phyloP scores from a whole-genome alignment of 1,140 invertebrate genomes.

The Paraescarpia echinospica region DNA sequence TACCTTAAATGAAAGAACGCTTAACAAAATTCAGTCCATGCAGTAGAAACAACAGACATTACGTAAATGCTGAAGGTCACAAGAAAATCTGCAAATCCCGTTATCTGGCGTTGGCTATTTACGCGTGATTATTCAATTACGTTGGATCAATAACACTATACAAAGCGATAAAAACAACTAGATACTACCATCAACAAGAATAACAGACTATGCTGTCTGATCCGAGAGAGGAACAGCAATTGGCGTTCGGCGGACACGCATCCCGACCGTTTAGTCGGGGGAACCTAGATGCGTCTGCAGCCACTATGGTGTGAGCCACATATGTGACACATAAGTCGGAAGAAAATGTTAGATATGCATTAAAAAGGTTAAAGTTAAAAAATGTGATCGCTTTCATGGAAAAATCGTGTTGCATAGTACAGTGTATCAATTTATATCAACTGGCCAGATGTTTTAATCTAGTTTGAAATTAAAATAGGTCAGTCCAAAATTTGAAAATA shows the following conservation, averaged over 20 bases:
- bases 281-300: not conserved
- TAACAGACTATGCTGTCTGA: not conserved
- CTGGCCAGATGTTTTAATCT: too few relatives aligned
- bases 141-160: not conserved
- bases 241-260: not conserved
- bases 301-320: not conserved
- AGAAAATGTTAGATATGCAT: not conserved
- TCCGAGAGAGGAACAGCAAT: not conserved
- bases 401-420: too few relatives aligned
- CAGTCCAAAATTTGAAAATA: too few relatives aligned
- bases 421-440: too few relatives aligned
- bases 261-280: not conserved
- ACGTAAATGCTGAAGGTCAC: not conserved
- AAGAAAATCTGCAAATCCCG: not conserved
- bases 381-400: too few relatives aligned
- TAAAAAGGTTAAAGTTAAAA: too few relatives aligned
- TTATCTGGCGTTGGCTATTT: not conserved
- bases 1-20: not conserved
- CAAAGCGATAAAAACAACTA: not conserved
- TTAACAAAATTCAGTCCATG: not conserved
- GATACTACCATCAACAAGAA: not conserved
- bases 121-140: not conserved
- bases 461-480: too few relatives aligned
- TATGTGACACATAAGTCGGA: not conserved
- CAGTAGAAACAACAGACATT: not conserved